These are phyloP conservation scores for Parascotia fuliginaria DNA, from an alignment of 2,888 invertebrate genomes.

Conservation along the genomic window DNA sequence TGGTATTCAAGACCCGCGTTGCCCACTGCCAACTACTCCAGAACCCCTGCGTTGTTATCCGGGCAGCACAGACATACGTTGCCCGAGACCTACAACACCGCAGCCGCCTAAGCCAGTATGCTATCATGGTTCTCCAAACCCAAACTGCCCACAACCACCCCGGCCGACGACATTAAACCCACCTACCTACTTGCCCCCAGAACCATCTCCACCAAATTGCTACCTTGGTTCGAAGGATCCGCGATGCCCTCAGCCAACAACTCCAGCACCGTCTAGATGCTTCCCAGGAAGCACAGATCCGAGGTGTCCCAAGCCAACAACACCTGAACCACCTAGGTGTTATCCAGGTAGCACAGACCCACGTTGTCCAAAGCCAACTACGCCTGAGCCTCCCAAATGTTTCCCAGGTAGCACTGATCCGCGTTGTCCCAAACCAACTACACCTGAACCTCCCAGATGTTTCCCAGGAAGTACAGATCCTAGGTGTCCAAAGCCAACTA, in stretches of 20 bases:
- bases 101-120: conserved; percentile 37
- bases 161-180: conserved; percentile 40
- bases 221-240: conserved; percentile 40
- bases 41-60: conserved; percentile 54
- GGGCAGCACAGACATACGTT: conserved; percentile 64
- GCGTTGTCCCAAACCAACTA: conserved; percentile 43
- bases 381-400: conserved; percentile 17
- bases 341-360: conserved; percentile 42
- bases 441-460: conserved; percentile 45
- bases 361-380: conserved; percentile 26
- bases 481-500: conserved; percentile 42
- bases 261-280: conserved; percentile 31
- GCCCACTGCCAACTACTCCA: conserved; percentile 43
- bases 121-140: conserved; percentile 50
- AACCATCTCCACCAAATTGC: conserved; percentile 25
- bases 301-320: conserved; percentile 41
- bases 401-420: conserved; percentile 39
- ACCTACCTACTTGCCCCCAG: conserved; percentile 60
- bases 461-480: conserved; percentile 52
- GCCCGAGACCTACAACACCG: conserved; percentile 51
- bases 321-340: conserved; percentile 33
- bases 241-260: conserved; percentile 51
- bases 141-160: conserved; percentile 51
- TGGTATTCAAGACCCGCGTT: conserved; percentile 26
- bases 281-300: conserved; percentile 53